Conservation (phyloP, 2,797 vertebrate species). For the Dallia pectoralis region DNA sequence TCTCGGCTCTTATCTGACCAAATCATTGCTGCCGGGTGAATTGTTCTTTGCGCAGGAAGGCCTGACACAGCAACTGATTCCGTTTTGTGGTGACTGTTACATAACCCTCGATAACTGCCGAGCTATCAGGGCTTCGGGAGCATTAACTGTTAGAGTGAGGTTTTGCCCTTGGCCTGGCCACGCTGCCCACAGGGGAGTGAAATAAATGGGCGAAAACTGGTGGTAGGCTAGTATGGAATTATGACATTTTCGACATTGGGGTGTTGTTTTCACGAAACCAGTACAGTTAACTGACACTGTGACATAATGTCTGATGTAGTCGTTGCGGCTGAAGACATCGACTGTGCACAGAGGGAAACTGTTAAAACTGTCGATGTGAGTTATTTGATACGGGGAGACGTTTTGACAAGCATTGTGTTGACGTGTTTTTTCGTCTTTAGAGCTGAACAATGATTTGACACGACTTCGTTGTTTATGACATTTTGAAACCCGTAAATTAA, state of each 20-base stretch:
- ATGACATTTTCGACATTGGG: constrained; percentile 17
- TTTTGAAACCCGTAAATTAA: background rate
- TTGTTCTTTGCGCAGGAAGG: constrained; percentile 47
- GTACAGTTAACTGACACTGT: constrained; percentile 21
- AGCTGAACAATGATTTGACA: background rate
- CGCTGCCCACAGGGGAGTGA: constrained; percentile 7
- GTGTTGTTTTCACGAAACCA: constrained; percentile 13
- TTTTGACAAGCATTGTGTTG: background rate
- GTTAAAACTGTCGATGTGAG: background rate
- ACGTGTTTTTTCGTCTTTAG: background rate
- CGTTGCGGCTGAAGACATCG: background rate
- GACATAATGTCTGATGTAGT: background rate
- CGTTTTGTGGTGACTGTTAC: constrained; percentile 38
- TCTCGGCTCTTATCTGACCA: background rate
- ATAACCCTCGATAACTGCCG: constrained; percentile 47
- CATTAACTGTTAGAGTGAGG: constrained; percentile 40
- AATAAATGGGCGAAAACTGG: background rate
- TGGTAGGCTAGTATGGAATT: constrained; percentile 20
- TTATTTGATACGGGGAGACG: background rate
- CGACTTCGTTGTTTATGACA: background rate
- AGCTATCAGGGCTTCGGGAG: constrained; percentile 11
- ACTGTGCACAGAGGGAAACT: background rate
- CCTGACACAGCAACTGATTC: constrained; percentile 36
- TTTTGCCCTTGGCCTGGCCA: constrained; percentile 26
- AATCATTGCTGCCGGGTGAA: constrained; percentile 23